Percentiles rank a stretch among this genome's conserved stretches.
Conservation (phyloP, 2,797 vertebrate genomes). For the Pangasius krempfi region DNA sequence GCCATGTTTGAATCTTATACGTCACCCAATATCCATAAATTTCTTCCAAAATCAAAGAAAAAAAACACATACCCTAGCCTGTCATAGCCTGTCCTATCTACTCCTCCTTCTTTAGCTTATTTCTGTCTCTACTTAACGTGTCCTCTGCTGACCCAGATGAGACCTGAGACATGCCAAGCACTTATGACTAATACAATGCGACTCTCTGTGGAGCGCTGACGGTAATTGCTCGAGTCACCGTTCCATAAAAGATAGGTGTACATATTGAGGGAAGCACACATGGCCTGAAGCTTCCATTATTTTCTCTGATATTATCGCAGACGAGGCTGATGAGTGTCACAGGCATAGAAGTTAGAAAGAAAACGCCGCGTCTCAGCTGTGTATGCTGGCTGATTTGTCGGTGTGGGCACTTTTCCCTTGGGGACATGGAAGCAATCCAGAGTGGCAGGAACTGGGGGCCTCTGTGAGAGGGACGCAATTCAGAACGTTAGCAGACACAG, state of each 20-base stretch:
- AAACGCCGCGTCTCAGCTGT: neutral
- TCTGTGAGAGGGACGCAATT: conserved; percentile 43
- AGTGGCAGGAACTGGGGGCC: conserved; percentile 27
- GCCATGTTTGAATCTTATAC: neutral
- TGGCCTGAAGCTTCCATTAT: conserved; percentile 22
- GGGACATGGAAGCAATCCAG: conserved; percentile 49
- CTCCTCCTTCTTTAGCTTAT: neutral
- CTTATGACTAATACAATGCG: conserved; percentile 25
- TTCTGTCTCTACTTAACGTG: conserved; percentile 3
- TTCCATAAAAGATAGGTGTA: conserved; percentile 17
- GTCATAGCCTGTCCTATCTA: neutral
- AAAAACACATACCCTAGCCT: neutral
- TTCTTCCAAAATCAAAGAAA: neutral
- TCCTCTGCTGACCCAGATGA: conserved; percentile 11
- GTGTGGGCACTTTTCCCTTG: neutral
- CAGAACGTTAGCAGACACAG: conserved; percentile 40
- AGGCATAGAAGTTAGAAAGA: neutral
- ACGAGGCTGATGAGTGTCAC: neutral
- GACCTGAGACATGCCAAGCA: conserved; percentile 22
- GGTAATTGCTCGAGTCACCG: conserved; percentile 32
- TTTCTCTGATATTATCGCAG: conserved; percentile 34
- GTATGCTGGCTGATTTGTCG: neutral
- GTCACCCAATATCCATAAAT: neutral
- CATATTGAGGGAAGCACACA: neutral
- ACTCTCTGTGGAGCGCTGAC: conserved; percentile 14